Conservation (phyloP, 2,888 invertebrate genomes). For the Aspidapion aeneum region DNA sequence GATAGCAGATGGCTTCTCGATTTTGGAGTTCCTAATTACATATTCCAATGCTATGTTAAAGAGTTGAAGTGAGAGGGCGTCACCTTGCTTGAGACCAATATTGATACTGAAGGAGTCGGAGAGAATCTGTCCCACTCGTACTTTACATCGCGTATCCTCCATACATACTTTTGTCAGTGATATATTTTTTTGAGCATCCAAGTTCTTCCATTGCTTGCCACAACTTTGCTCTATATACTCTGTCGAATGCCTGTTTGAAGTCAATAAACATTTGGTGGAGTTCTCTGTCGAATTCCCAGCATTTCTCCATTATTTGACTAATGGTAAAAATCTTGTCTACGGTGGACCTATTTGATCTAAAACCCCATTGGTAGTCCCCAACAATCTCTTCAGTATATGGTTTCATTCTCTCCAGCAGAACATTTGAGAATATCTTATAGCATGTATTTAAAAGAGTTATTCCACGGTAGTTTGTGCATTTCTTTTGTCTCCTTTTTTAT, state of each 20-base stretch:
- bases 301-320: conserved; percentile 16
- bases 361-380: conserved; percentile 13
- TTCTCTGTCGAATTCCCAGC: conserved; percentile 16
- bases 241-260: conserved; percentile 22
- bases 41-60: conserved; percentile 2
- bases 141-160: conserved; percentile 6
- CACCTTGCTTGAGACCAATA: conserved; percentile 5
- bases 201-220: conserved; percentile 20
- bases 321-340: conserved; percentile 14
- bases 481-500: conserved; percentile 5
- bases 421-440: neutral
- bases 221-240: conserved; percentile 13
- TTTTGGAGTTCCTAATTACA: conserved; percentile 2
- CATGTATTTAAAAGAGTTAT: neutral
- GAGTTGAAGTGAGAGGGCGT: conserved; percentile 6
- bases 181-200: conserved; percentile 15
- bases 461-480: conserved; percentile 1
- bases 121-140: conserved; percentile 7
- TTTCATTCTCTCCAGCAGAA: conserved; percentile 5
- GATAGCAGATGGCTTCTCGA: no score
- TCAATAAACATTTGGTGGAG: conserved; percentile 22
- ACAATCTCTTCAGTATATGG: neutral
- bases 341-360: conserved; percentile 9
- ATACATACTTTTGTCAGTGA: conserved; percentile 14
- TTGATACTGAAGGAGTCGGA: conserved; percentile 2